Evolutionary conservation across 64 coral and sea anemone genomes (phyloP), one percentile per base, ranked within the genome.

Genomic region (Cladopsammia gracilis): DNA sequence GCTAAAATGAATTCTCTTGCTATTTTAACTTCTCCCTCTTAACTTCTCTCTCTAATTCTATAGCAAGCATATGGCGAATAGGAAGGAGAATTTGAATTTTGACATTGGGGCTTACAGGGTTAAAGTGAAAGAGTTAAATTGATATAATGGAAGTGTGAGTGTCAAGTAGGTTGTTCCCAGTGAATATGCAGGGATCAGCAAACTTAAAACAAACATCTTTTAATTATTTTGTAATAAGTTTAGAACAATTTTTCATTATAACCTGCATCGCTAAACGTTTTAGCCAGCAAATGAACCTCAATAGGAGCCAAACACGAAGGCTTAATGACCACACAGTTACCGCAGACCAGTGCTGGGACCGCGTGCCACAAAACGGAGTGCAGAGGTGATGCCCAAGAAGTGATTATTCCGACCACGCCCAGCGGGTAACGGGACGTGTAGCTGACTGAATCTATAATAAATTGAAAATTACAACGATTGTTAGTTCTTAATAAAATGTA

Each of bases 281-380:
- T 91, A 25, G 78, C 89, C 18, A 91, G 67, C 22, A 91, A 59
- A 59, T 91, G 89, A 20, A 91, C 68, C 34, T 71, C 70, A 80
- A 91, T 50, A 3, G 89, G 89, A 4, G 89, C 89, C 77, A 91
- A 34, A 46, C 61, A 84, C 5, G 89, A 91, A 10, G 89, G 89
- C n/a, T 91, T 91, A 16, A 91, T 91, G 5, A 91, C n/a, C 15
- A 91, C 89, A 42, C 78, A 83, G 42, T 91, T 91, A 6, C 89
- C 89, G 18, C 77, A 73, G 25, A 78, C 89, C 12, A 91, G 65
- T 49, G 89, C 89, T 70, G 89, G 89, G 26, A 91, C 44, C 5
- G 69, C 22, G 16, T 84, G 89, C 56, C 75, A 61, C 14, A 91
- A 80, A 73, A 91, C 66, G 18, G 89, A 73, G 66, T 71, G 89